Base-by-base conservation (phyloP, 2,888 invertebrate genomes). In the Cacoxenus indagator region DNA sequence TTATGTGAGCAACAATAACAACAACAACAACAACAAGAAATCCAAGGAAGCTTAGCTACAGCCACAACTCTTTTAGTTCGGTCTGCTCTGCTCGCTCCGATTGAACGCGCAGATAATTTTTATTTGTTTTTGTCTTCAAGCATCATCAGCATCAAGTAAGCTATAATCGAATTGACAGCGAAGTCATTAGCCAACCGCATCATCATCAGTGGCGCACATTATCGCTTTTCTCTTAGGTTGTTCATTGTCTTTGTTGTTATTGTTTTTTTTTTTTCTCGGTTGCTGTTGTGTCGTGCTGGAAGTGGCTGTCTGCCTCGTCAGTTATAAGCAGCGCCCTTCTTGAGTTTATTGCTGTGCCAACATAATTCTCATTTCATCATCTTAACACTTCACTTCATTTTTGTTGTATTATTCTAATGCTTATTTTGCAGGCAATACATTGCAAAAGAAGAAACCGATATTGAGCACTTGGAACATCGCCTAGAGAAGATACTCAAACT, bases 401-500 rank as follows among this genome's bases (percentile, higher is more conserved):
- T 57, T 29, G 57, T 57, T 57, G 14, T 57, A 8, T 57, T 27
- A 19, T 17, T 48, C n/a, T n/a, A n/a, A n/a, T n/a, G 57, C 29
- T 27, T 24, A 59, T 51, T 76, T 76, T 85, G 73, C 91, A 97
- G 97, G 88, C 92, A 93, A 85, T 92, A 93, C 81, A 89, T 97
- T 83, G 95, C 96, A 85, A 94, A 94, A 76, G 95, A 96, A 84
- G 97, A 97, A 89, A 90, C 91, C 57, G 95, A 94, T 86, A 92
- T 97, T 75, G 97, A 97, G 85, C 92, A 92, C 76, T 90, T 98
- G 81, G 97, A 98, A 88, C 93, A 92, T 82, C 95, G 95, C 86
- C 89, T 97, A 75, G 97, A 97, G 83, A 96, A 95, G 91, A 96
- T 96, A 84, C 90, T 98, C 68, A 97, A 97, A 89, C 91, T 94